phyloP scores from a whole-genome alignment of 2,888 invertebrate species.

The Marronus borbonicus region DNA sequence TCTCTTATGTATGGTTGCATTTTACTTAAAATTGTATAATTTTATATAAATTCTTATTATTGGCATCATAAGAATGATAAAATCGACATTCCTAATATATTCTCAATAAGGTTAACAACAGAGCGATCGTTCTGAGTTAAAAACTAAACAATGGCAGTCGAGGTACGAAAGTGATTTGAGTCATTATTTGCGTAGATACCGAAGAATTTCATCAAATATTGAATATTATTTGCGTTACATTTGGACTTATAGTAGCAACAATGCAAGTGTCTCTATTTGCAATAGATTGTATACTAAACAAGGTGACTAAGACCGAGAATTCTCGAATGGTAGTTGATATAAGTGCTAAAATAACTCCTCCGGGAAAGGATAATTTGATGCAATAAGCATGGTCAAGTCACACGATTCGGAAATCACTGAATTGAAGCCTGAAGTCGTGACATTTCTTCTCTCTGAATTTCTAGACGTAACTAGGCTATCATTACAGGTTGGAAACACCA shows the following conservation, averaged over 20 bases:
- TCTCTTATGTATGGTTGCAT: too few relatives aligned
- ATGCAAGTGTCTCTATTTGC: constrained; percentile 4
- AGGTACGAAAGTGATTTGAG: too few relatives aligned
- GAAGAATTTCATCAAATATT: too few relatives aligned
- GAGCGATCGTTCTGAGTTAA: too few relatives aligned
- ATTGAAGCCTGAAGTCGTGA: constrained; percentile 63
- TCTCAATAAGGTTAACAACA: too few relatives aligned
- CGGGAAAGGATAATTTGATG: constrained; percentile 64
- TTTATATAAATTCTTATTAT: too few relatives aligned
- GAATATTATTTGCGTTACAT: too few relatives aligned
- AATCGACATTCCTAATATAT: too few relatives aligned
- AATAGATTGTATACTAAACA: constrained; percentile 50
- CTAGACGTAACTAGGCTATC: constrained; percentile 64
- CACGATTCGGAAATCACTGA: constrained; percentile 61
- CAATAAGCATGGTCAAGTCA: constrained; percentile 64
- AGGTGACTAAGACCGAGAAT: constrained; percentile 50
- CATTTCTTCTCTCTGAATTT: constrained; percentile 61
- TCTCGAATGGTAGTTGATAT: constrained; percentile 45
- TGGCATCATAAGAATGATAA: too few relatives aligned
- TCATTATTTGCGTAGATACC: too few relatives aligned
- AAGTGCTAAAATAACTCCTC: constrained; percentile 55
- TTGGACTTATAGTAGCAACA: not conserved
- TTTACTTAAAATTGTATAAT: too few relatives aligned
- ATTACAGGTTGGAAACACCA: constrained; percentile 63
- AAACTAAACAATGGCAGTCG: too few relatives aligned